phyloP scores from a whole-genome alignment of 2,113 vertebrate genomes.

The Heterotis niloticus region DNA sequence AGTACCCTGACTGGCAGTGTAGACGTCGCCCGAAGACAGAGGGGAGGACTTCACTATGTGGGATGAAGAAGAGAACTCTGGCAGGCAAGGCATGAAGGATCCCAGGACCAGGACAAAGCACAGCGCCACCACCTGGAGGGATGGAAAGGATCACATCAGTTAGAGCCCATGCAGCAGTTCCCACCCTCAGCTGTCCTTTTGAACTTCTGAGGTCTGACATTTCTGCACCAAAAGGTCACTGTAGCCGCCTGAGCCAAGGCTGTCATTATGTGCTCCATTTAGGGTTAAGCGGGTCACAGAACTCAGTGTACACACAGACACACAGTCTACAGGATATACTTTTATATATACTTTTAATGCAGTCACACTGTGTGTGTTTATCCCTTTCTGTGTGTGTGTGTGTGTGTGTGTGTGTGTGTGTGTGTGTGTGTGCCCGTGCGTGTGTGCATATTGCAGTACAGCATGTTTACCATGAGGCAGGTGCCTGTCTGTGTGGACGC shows the following conservation, averaged over 20 bases:
- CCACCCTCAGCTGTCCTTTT: too few relatives aligned
- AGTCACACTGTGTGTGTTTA: neutral
- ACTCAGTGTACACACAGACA: too few relatives aligned
- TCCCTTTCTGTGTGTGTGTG: neutral
- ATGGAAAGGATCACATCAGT: slow-evolving; percentile 34
- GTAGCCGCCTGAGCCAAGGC: too few relatives aligned
- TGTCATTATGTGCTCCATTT: too few relatives aligned
- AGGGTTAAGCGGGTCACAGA: neutral
- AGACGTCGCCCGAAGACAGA: slow-evolving; percentile 70
- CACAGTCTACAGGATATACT: neutral
- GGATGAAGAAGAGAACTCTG: slow-evolving; percentile 79
- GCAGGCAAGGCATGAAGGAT: slow-evolving; percentile 86
- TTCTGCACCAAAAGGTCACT: neutral
- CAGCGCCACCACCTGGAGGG: slow-evolving; percentile 82
- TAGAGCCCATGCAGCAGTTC: too few relatives aligned
- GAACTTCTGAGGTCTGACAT: neutral
- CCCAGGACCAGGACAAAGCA: slow-evolving; percentile 95
- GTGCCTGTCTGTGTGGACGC: slow-evolving; percentile 84
- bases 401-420: too few relatives aligned
- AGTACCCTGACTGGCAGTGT: slow-evolving; percentile 89
- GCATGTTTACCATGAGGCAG: slow-evolving; percentile 75
- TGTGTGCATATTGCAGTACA: neutral
- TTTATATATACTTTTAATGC: neutral
- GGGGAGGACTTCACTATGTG: slow-evolving; percentile 77
- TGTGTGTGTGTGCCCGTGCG: too few relatives aligned